Percentiles rank a stretch among this genome's conserved stretches.
Evolutionary conservation across 2,888 invertebrate species (phyloP).

Genomic region (Himalopsyche tibetana): DNA sequence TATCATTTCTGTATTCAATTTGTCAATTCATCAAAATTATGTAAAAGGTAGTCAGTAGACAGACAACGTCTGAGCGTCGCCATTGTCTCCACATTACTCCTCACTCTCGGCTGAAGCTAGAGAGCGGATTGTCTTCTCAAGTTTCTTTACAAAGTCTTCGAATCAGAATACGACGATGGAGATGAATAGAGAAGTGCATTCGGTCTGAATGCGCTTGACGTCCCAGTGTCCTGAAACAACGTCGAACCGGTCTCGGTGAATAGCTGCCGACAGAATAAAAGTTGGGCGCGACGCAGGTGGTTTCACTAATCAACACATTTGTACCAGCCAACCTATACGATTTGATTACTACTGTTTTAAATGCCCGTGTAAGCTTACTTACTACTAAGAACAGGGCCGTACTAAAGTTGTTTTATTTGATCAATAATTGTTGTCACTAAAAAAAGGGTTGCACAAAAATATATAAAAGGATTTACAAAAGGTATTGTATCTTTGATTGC

Average conservation of each 20-base stretch:
- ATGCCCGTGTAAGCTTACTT: not conserved
- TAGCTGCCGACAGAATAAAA: not conserved
- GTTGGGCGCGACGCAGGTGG: conserved; percentile 59
- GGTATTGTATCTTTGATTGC: too few relatives aligned
- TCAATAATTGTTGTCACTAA: too few relatives aligned
- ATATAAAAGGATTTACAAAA: too few relatives aligned
- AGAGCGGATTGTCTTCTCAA: not conserved
- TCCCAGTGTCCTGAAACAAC: conserved; percentile 27
- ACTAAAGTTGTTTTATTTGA: too few relatives aligned
- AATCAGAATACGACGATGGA: conserved; percentile 14
- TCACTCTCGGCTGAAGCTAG: not conserved
- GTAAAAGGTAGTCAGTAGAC: conserved; percentile 3
- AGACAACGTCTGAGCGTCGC: not conserved
- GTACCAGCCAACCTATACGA: conserved; percentile 46
- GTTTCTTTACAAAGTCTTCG: conserved; percentile 27
- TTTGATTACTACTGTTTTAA: conserved; percentile 58
- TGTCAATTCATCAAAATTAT: not conserved
- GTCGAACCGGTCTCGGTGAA: conserved; percentile 36
- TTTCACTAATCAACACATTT: conserved; percentile 56
- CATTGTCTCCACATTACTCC: not conserved
- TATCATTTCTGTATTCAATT: not conserved
- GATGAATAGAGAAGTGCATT: not conserved
- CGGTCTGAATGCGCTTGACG: conserved; percentile 1
- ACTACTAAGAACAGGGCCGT: too few relatives aligned
- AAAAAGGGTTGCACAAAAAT: too few relatives aligned